Evolutionary conservation across 2,797 vertebrate species (phyloP).

Genomic region (Coluber constrictor): DNA sequence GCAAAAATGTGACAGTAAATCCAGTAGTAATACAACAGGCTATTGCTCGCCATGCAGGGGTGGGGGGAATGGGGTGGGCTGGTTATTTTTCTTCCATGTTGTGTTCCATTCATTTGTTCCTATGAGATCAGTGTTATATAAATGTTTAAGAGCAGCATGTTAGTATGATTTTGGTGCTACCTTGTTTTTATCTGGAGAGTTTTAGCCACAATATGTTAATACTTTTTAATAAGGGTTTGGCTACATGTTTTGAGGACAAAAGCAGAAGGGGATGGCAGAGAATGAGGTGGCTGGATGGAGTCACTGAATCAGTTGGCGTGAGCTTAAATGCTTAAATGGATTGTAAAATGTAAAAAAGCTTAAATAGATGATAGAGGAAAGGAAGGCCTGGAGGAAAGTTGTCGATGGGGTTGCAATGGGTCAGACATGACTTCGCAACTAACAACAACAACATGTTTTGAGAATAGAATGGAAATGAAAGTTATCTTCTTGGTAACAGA

Average conservation of each 20-base stretch:
- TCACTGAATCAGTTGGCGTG: no score
- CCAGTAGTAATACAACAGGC: slow-evolving; percentile 35
- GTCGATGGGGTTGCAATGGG: no score
- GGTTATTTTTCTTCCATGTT: not conserved
- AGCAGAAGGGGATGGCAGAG: no score
- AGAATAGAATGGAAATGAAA: slow-evolving; percentile 26
- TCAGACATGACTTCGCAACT: no score
- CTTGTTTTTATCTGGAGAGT: slow-evolving; percentile 15
- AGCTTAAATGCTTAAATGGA: no score
- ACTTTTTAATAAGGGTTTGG: not conserved
- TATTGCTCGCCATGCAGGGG: slow-evolving; percentile 17
- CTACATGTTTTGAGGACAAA: slow-evolving; percentile 25
- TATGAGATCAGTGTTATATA: slow-evolving; percentile 29
- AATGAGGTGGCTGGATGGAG: no score
- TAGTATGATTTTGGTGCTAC: slow-evolving; percentile 8
- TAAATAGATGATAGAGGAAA: no score
- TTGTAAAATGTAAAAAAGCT: no score
- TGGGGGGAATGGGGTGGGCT: not conserved
- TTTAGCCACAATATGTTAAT: slow-evolving; percentile 12
- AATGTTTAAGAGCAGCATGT: slow-evolving; percentile 35
- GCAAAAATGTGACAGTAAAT: slow-evolving; percentile 4
- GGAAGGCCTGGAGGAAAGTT: no score
- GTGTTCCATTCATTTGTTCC: not conserved
- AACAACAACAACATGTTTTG: slow-evolving; percentile 16
- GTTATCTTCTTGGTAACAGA: not conserved